Percentiles rank a stretch among this genome's conserved stretches.
phyloP scores from a whole-genome alignment of 2,888 invertebrate genomes.

The Caenorhabditis panamensis region DNA sequence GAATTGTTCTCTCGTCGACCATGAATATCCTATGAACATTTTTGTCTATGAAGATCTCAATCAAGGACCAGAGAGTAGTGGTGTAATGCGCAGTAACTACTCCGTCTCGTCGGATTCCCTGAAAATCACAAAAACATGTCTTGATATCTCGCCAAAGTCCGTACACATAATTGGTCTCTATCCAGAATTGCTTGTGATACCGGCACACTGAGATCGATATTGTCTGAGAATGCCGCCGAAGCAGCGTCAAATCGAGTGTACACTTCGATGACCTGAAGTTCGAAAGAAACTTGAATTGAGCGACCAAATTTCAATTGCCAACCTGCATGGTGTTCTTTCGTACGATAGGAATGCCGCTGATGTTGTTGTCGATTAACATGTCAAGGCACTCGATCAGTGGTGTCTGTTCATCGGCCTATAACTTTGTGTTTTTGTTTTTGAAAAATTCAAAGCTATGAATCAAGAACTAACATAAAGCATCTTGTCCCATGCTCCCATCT shows the following conservation, averaged over 20 bases:
- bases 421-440: constrained; percentile 7
- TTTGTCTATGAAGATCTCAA: constrained; percentile 66
- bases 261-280: constrained; percentile 61
- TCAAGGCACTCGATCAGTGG: constrained; percentile 66
- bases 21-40: constrained; percentile 68
- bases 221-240: constrained; percentile 59
- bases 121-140: no score
- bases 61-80: constrained; percentile 59
- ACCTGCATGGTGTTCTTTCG: constrained; percentile 50
- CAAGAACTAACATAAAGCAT: constrained; percentile 61
- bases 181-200: constrained; percentile 59
- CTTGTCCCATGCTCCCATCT: constrained; percentile 64
- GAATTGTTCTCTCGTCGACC: constrained; percentile 43
- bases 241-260: constrained; percentile 69
- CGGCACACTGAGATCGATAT: constrained; percentile 61
- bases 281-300: neutral
- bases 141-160: no score
- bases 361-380: constrained; percentile 65
- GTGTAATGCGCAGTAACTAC: constrained; percentile 64
- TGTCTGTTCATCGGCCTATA: constrained; percentile 60
- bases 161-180: constrained; percentile 48
- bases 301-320: neutral
- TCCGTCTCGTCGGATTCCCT: constrained; percentile 56
- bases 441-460: neutral
- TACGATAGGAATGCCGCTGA: constrained; percentile 68